Base-by-base conservation (phyloP, 2,888 invertebrate species). In the Norana najaformis region DNA sequence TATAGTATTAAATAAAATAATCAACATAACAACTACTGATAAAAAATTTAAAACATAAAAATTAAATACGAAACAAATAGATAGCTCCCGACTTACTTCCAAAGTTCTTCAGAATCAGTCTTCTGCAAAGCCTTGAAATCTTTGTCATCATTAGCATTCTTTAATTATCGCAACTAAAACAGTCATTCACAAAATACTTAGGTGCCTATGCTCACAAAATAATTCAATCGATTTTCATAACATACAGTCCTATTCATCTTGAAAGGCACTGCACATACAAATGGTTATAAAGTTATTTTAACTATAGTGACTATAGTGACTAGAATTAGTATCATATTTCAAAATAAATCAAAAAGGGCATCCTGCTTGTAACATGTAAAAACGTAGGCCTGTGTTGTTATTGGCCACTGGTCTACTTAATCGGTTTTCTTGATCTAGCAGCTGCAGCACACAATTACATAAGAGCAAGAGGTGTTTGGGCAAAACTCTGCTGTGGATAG, bases 121-220 rank as follows among this genome's bases (percentile, higher is more conserved):
- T 35, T 85, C 85, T 85, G 85, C 35, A 85, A 85, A 85, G 85
- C 37, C 85, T 85, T 85, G 85, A 35, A 37, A 85, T 5, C 85
- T 85, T 85, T 36, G 85, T 36, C 85, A 85, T 85, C 37, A 36
- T 85, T 35, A 35, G 36, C 23, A 85, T 36, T 85, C 69, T 69
- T 69, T 69, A 69, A 30, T n/a, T 69, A n/a, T 69, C 69, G n/a
- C 69, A 69, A 11, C 69, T 69, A n/a, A n/a, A 30, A n/a, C 69
- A 69, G n/a, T 16, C 69, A 69, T n/a, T 69, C 69, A 30, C 69
- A 69, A 69, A n/a, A 69, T 69, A 11, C 69, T 69, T 69, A 69
- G n/a, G n/a, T n/a, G n/a, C n/a, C n/a, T n/a, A 69, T n/a, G n/a
- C 4, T 69, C 69, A 69, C 30, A n/a, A n/a, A 69, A 69, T n/a